Base-by-base conservation (phyloP, 2,113 vertebrate species). In the Columbina picui region DNA sequence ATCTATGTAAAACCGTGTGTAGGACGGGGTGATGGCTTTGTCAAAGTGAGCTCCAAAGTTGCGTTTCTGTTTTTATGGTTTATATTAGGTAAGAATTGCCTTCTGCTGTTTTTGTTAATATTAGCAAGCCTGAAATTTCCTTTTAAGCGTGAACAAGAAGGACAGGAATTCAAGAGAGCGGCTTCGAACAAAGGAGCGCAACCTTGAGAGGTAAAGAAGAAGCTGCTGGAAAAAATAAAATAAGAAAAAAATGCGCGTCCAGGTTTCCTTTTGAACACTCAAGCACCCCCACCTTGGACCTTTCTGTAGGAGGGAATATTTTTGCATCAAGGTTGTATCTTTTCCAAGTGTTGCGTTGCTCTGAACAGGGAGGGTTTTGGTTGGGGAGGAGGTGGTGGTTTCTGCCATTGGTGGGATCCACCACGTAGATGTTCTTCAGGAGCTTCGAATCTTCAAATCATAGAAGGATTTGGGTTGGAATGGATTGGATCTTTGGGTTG, bases 171-270 rank as follows among this genome's bases (percentile, higher is more conserved):
- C 32, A 23, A 76, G 50, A 4, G 50, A 49, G 7, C 17, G 36
- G 50, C 63, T n/a, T 39, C 11, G 11, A 39, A 4, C 34, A 79
- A 53, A 11, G 7, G 43, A 81, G 38, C 30, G 20, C 10, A 39
- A 13, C 8, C 26, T 47, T 17, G 25, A 60, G 26, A 18, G n/a
- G 29, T 21, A 45, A 77, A n/a, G n/a, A 43, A 39, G 53, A 70
- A 83, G 8, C 4, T 9, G 18, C 29, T 52, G 26, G 23, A 22
- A 63, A 64, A 81, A 45, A 19, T 12, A 20, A 61, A 57, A 39
- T 6, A 6, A 0, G 1, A 14, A 49, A 25, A 60, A 36, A 32
- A 34, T 2, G 14, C 8, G 21, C 6, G 1, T 61, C 34, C 9
- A 15, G 10, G 15, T 63, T 67, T 49, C 15, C 12, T 83, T 79